These are phyloP conservation scores for Lepidurus arcticus DNA, from an alignment of 1,140 invertebrate species.

Conservation along the genomic window DNA sequence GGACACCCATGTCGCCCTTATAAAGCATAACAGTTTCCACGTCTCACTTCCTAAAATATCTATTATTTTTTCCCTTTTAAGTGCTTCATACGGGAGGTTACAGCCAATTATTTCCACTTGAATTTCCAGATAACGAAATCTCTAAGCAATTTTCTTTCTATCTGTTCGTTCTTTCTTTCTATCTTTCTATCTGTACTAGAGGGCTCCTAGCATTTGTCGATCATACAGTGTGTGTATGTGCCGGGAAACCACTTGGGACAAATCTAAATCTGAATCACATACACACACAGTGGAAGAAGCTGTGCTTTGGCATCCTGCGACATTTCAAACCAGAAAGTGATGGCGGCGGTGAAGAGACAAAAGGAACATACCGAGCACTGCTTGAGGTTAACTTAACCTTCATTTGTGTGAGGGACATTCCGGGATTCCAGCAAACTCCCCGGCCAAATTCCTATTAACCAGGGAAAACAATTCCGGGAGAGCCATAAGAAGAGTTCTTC, in stretches of 20 bases:
- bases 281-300: neutral
- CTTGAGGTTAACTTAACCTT: conserved; percentile 15
- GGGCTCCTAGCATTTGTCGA: neutral
- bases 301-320: neutral
- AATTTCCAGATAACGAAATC: too few relatives aligned
- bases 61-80: too few relatives aligned
- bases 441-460: conserved; percentile 11
- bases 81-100: too few relatives aligned
- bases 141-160: too few relatives aligned
- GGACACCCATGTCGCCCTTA: too few relatives aligned
- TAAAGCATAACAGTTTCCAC: too few relatives aligned
- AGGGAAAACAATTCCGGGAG: neutral
- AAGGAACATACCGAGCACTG: neutral
- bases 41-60: too few relatives aligned
- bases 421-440: conserved; percentile 17
- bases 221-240: neutral
- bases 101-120: too few relatives aligned
- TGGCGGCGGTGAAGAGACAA: neutral
- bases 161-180: too few relatives aligned
- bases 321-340: neutral
- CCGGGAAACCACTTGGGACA: neutral
- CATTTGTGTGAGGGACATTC: conserved; percentile 4
- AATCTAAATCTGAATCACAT: neutral
- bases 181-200: too few relatives aligned
- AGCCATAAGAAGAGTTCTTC: neutral